phyloP scores from a whole-genome alignment of 2,888 invertebrate species.

The Tenthredo mesomela region DNA sequence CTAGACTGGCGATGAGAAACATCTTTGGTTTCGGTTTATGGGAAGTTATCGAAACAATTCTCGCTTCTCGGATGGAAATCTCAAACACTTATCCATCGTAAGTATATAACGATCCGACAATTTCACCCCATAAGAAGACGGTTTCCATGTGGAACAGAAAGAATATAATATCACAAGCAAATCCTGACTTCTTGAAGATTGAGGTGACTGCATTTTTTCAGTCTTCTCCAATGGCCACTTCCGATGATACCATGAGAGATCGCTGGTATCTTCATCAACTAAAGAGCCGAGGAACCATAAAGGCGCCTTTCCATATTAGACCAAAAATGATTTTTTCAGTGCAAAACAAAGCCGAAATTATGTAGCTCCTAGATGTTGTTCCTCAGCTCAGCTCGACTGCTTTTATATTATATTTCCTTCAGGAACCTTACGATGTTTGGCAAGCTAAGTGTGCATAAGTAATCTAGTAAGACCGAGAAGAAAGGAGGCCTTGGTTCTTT shows the following conservation, averaged over 20 bases:
- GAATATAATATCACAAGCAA: background rate
- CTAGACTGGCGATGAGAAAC: background rate
- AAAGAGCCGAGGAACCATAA: background rate
- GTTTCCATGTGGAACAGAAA: background rate
- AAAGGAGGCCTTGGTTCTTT: background rate
- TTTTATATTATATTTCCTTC: background rate
- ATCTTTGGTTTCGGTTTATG: conserved; percentile 19
- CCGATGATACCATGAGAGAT: too few relatives aligned
- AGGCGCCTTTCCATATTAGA: background rate
- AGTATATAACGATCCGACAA: background rate
- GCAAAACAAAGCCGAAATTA: too few relatives aligned
- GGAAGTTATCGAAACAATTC: conserved; percentile 30
- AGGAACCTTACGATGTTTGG: background rate
- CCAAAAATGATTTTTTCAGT: background rate
- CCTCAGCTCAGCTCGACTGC: background rate
- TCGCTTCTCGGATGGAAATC: conserved; percentile 8
- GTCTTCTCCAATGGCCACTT: too few relatives aligned
- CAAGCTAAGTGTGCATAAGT: background rate
- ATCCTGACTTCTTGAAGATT: background rate
- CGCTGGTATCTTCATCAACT: background rate
- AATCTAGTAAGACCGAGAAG: background rate
- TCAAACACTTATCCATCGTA: background rate
- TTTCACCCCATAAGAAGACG: background rate
- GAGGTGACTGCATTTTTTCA: too few relatives aligned
- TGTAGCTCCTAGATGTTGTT: too few relatives aligned